These are phyloP conservation scores for Nyctereutes procyonoides DNA, from an alignment of 2,113 vertebrate species.

Conservation along the genomic window DNA sequence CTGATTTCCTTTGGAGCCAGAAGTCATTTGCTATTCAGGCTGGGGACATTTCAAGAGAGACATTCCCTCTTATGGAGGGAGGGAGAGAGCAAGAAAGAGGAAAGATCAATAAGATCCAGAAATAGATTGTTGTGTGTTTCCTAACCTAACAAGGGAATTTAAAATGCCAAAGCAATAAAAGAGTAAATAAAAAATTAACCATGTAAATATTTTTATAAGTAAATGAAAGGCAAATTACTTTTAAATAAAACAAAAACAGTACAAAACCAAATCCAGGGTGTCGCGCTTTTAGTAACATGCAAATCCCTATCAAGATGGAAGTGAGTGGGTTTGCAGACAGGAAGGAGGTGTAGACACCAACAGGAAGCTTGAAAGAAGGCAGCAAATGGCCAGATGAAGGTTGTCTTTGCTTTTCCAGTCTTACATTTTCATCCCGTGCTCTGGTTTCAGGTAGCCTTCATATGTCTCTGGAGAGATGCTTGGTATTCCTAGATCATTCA, in stretches of 20 bases:
- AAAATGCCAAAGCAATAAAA: conserved; percentile 43
- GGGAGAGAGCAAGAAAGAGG: not conserved
- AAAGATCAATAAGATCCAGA: not conserved
- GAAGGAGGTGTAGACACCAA: not conserved
- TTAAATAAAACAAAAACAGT: conserved; percentile 56
- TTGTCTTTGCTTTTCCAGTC: too few species aligned
- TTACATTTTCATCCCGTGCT: not conserved
- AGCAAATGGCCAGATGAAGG: not conserved
- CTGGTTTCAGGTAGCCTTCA: not conserved
- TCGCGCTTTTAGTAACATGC: not conserved
- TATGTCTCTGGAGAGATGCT: not conserved
- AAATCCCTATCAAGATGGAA: not conserved
- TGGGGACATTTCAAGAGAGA: conserved; percentile 50
- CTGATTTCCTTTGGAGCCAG: conserved; percentile 13
- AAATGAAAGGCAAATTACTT: conserved; percentile 50
- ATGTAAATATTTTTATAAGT: conserved; percentile 53
- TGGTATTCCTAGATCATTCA: not conserved
- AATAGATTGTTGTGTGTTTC: not conserved
- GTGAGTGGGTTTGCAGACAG: not conserved
- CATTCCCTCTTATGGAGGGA: not conserved
- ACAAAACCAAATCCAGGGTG: not conserved
- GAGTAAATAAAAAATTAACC: conserved; percentile 41
- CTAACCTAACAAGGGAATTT: not conserved
- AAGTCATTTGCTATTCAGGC: conserved; percentile 50
- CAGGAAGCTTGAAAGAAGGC: not conserved